Base-by-base conservation (phyloP, 2,888 invertebrate species). In the Fragum whitleyi region DNA sequence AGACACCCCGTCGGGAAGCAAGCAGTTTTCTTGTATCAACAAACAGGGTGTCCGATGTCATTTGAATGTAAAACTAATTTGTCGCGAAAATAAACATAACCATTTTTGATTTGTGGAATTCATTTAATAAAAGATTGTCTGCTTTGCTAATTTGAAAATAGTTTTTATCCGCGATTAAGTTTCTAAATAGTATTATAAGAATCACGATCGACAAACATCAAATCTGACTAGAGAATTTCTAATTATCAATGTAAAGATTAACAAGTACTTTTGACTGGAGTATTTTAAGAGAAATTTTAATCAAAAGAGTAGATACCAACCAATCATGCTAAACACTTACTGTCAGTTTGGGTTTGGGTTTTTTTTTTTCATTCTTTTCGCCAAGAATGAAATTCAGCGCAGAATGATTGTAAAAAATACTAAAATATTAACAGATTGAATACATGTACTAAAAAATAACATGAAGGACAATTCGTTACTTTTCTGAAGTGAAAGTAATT, bases 41-140 rank as follows among this genome's bases (percentile, higher is more conserved):
- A 75, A 79, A 79, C 74, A 79, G 21, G 74, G 79, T 79, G 57
- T 79, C 75, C 55, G n/a, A 55, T 79, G 36, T 59, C 79, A 42
- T 47, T 75, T 70, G 71, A 72, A 79, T 79, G 57, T 57, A 75
- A 62, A 57, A 36, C 59, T 71, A 75, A 79, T 79, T 47, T 47
- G 47, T 47, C 47, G n/a, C 57, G 23, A 57, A 57, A 6, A 65
- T 65, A 42, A 65, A 65, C 65, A 14, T 42, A 65, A 65, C 65
- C 21, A 42, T 19, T 39, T 65, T 21, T 42, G 47, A 65, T 65
- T 42, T 39, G 6, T 5, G 62, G 39, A 65, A 65, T 65, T 65
- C 65, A 26, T 65, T 65, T 42, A 65, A 42, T 42, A 65, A 65
- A 21, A 39, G 21, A 42, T 9, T 42, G 23, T 65, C 39, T 65